Conservation (phyloP, 2,797 vertebrate genomes). For the Ataeniobius toweri region DNA sequence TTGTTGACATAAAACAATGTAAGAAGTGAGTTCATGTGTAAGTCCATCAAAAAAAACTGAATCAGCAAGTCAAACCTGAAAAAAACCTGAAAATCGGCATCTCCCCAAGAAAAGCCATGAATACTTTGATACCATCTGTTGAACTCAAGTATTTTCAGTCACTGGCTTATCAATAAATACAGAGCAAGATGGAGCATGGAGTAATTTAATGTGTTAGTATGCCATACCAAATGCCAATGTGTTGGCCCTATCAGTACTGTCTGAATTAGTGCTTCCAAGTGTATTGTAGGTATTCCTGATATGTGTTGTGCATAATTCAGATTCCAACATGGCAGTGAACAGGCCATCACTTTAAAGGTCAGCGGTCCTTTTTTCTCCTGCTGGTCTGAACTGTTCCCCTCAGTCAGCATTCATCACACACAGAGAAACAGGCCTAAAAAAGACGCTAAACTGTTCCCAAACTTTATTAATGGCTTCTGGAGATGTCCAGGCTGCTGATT, state of each 20-base stretch:
- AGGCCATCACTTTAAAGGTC: constrained; percentile 59
- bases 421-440: constrained; percentile 59
- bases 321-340: constrained; percentile 52
- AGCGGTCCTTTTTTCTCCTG: constrained; percentile 39
- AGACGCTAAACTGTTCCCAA: constrained; percentile 54
- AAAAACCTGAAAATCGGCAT: too few relatives aligned
- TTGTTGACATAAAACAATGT: not conserved
- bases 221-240: constrained; percentile 15
- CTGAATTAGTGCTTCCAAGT: constrained; percentile 34
- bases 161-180: constrained; percentile 8
- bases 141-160: not conserved
- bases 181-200: constrained; percentile 1
- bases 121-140: not conserved
- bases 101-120: not conserved
- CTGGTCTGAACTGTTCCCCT: constrained; percentile 34
- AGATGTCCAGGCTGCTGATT: constrained; percentile 67
- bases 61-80: not conserved
- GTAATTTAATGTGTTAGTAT: constrained; percentile 20
- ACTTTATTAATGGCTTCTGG: constrained; percentile 69
- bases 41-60: not conserved
- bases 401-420: constrained; percentile 51
- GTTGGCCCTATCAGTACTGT: constrained; percentile 38
- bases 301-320: constrained; percentile 49
- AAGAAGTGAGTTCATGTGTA: too few relatives aligned
- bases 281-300: constrained; percentile 56